Evolutionary conservation across 2,113 vertebrate species (phyloP), one percentile per base, ranked within the genome.

Genomic region (Notarius lentiginosus): DNA sequence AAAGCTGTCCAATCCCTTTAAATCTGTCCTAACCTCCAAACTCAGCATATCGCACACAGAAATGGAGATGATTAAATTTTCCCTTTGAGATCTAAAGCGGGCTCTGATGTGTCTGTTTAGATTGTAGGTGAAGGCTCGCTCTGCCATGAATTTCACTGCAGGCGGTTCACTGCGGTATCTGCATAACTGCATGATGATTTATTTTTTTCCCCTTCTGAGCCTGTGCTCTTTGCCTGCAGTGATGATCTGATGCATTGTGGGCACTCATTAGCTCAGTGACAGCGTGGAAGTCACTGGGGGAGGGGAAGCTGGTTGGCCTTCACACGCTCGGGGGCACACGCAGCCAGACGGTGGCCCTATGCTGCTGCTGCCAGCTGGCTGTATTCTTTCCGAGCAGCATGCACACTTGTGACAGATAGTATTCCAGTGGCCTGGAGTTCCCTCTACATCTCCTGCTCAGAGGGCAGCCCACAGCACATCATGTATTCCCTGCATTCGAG

Each of bases 251-350:
- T 88, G 83, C 77, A 82, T 90, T 91, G 53, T 88, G 85, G 61
- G n/a, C 56, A 83, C 82, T 91, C 86, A 89, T 91, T 87, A 91
- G 91, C 89, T 93, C 91, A 83, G 1, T 90, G 53, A 90, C 91
- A 86, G 84, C 41, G 75, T 83, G 49, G 75, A 75, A 79, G 55
- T 83, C 72, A n/a, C 7, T 51, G 88, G 76, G 79, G 53, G 65
- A 22, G 55, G 55, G 34, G 61, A 73, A 72, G 17, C 87, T 82
- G 85, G 80, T 70, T 76, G 88, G 88, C 85, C 84, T 84, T 65
- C 9, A 34, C 30, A 17, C 12, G 24, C 51, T 55, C 27, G 60
- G 34, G 76, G 80, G 51, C 65, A 41, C 82, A 72, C 15, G 12
- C 63, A 84, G 77, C 79, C 77, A 72, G 82, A 80, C 49, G 22